Conservation (phyloP, 1,140 invertebrate genomes). For the Meloidogyne hapla region DNA sequence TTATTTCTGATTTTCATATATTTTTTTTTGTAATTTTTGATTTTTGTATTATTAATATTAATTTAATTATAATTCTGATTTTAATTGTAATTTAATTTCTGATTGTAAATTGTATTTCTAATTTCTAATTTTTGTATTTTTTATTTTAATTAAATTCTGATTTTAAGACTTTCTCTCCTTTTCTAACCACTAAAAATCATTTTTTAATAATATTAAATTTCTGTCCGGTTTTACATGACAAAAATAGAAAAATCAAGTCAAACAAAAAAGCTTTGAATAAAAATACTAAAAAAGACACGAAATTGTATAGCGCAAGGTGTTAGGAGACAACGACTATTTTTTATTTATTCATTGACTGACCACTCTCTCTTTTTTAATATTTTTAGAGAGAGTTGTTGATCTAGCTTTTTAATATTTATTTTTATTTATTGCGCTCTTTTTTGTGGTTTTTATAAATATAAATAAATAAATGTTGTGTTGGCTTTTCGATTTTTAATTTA, state of each 20-base stretch:
- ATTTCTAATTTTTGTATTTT: no score
- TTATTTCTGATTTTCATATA: no score
- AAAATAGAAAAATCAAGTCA: slow-evolving; percentile 16
- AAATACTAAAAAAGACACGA: not conserved
- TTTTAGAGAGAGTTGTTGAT: not conserved
- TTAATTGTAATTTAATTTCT: not conserved
- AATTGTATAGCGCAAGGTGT: slow-evolving; percentile 2
- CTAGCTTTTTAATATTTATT: not conserved
- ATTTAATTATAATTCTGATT: not conserved
- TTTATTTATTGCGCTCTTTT: slow-evolving; percentile 1
- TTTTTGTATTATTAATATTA: no score
- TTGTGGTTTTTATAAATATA: no score
- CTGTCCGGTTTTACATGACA: slow-evolving; percentile 7
- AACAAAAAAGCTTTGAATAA: not conserved
- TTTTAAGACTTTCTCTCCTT: not conserved
- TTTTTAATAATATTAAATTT: not conserved
- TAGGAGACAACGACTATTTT: not conserved
- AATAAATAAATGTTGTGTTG: no score
- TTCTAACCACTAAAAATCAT: not conserved
- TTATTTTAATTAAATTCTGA: not conserved
- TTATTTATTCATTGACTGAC: not conserved
- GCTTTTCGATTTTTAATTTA: not conserved
- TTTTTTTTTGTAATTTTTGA: no score
- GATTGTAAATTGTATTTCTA: no score
- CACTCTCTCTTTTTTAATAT: not conserved